Evolutionary conservation across 1,140 invertebrate species (phyloP).

Genomic region (Leptonema lineaticorne): DNA sequence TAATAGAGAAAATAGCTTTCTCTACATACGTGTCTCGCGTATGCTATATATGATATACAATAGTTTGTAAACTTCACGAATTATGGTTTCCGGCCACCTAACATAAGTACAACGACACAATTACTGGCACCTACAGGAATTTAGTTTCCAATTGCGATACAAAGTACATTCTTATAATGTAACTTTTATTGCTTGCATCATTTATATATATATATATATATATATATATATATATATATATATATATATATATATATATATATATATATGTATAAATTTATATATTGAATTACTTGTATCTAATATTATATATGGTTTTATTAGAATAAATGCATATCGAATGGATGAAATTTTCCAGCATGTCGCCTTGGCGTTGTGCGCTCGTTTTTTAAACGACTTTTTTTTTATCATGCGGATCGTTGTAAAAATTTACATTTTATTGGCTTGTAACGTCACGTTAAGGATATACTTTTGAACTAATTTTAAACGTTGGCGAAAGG

Average conservation of each 20-base stretch:
- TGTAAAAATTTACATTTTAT: conserved; percentile 18
- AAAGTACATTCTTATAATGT: background rate
- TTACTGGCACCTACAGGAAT: background rate
- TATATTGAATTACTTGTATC: background rate
- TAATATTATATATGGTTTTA: background rate
- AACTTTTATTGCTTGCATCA: background rate
- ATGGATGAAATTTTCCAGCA: background rate
- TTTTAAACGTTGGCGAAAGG: no score
- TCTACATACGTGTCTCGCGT: no score
- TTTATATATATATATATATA: background rate
- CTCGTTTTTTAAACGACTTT: conserved; percentile 5
- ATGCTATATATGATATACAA: no score
- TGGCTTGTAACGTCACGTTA: conserved; percentile 2
- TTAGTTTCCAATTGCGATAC: background rate
- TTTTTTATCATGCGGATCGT: background rate
- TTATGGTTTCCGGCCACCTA: background rate
- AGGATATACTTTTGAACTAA: conserved; percentile 10
- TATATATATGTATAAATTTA: background rate
- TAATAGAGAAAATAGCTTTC: no score
- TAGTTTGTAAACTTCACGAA: background rate
- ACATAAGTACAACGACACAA: background rate
- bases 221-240: background rate
- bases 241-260: background rate
- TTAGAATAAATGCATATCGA: background rate
- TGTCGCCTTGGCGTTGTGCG: no score